Evolutionary conservation across 2,888 invertebrate species (phyloP).

Genomic region (Bembecia ichneumoniformis): DNA sequence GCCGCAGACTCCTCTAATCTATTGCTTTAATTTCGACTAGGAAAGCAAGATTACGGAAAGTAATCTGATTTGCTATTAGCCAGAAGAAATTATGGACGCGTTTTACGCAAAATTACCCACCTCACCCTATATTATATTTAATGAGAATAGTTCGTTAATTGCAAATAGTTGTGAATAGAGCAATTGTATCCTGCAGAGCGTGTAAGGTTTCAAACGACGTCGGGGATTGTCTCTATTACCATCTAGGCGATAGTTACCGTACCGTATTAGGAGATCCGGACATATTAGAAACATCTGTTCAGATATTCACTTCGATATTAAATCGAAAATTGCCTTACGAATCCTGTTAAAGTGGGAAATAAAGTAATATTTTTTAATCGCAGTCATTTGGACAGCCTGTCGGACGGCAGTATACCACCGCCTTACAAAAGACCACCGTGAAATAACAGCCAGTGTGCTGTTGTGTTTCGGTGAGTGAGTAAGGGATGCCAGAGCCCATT

Average conservation of each 20-base stretch:
- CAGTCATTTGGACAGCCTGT: too few species aligned
- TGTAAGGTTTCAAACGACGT: slow-evolving; percentile 12
- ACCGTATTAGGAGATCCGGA: neutral
- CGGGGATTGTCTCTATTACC: neutral
- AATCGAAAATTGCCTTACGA: neutral
- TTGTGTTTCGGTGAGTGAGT: too few species aligned
- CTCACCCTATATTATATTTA: slow-evolving; percentile 11
- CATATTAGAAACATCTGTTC: neutral
- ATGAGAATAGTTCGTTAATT: slow-evolving; percentile 17
- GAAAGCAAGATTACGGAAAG: slow-evolving; percentile 10
- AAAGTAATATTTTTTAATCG: too few species aligned
- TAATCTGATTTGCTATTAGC: neutral
- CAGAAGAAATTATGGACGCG: neutral
- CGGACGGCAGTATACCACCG: too few species aligned
- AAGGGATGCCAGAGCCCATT: too few species aligned
- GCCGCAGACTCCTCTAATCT: slow-evolving; percentile 38
- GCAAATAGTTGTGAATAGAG: slow-evolving; percentile 20
- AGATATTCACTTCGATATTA: neutral
- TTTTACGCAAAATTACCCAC: neutral
- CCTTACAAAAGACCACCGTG: too few species aligned
- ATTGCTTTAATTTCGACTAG: slow-evolving; percentile 40
- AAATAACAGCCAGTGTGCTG: too few species aligned
- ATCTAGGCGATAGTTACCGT: neutral
- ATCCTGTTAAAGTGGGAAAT: neutral
- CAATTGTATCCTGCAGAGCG: slow-evolving; percentile 13